phyloP scores from a whole-genome alignment of 2,888 invertebrate species.

The Ganaspis brasiliensis region DNA sequence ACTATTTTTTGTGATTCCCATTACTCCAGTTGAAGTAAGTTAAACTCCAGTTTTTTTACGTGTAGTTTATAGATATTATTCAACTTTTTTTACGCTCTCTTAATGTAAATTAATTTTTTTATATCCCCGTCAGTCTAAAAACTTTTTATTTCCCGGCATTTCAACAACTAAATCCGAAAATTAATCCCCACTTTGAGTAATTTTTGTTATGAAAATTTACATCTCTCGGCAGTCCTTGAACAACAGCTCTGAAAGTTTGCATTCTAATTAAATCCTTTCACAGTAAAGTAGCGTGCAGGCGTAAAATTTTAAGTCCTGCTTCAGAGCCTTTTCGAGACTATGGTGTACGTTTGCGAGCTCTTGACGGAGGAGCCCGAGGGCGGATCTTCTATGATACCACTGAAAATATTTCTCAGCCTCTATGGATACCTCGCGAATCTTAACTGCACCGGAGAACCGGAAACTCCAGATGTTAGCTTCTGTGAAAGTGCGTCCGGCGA shows the following conservation, averaged over 20 bases:
- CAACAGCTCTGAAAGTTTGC: slow-evolving; percentile 14
- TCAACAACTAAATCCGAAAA: not conserved
- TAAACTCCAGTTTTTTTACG: too few relatives aligned
- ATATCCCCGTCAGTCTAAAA: too few relatives aligned
- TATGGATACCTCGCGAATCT: slow-evolving; percentile 73
- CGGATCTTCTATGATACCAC: slow-evolving; percentile 88
- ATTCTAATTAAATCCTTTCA: slow-evolving; percentile 29
- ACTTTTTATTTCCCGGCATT: too few relatives aligned
- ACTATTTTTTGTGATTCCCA: too few relatives aligned
- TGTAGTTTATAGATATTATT: too few relatives aligned
- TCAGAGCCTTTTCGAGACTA: slow-evolving; percentile 88
- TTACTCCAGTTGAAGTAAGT: too few relatives aligned
- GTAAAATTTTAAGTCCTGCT: slow-evolving; percentile 24
- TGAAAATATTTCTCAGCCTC: slow-evolving; percentile 84
- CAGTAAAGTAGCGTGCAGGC: slow-evolving; percentile 32
- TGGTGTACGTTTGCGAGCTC: slow-evolving; percentile 90
- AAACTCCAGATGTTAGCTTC: slow-evolving; percentile 40
- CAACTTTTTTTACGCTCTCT: too few relatives aligned
- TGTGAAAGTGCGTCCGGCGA: slow-evolving; percentile 25
- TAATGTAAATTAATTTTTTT: too few relatives aligned
- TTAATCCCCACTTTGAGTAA: not conserved
- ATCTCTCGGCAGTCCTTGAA: not conserved
- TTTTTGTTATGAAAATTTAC: slow-evolving; percentile 11
- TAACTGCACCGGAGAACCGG: slow-evolving; percentile 68
- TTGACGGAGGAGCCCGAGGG: slow-evolving; percentile 92